Evolutionary conservation across 2,797 vertebrate genomes (phyloP), one percentile per base, ranked within the genome.

Genomic region (Protosalanx chinensis): DNA sequence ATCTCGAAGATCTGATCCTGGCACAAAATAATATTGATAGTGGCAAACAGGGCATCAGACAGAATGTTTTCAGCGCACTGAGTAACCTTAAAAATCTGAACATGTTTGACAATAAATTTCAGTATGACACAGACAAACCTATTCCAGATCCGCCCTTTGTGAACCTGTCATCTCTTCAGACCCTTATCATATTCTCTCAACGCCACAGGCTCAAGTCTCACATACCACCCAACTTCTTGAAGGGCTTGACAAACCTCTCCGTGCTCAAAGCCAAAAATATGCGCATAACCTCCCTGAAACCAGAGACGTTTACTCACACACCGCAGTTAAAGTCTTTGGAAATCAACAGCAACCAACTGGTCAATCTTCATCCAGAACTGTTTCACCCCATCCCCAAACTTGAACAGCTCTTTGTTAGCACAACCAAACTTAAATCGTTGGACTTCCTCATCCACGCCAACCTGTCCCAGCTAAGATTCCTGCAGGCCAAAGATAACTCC

Each of bases 221-320:
- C 0, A 32, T 93, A 6, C 91, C 91, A 0, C 4, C 3, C 0
- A 92, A 93, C 78, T 35, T 92, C 60, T 73, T 93, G 51, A 18
- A 88, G 64, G 92, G 91, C 20, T 72, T 93, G 66, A 62, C 49
- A 1, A 87, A 83, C 10, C 82, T 93, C 41, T 27, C 53, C 5
- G 15, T 1, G 2, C 76, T 93, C 6, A 71, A 27, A 4, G 56
- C 33, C 33, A 88, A 84, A 59, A 89, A 87, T 46, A 41, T 46
- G 5, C 81, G 61, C 5, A 63, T 91, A 23, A 0, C 37, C 0
- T 46, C 4, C 0, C 23, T 93, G 32, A 41, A 85, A 35, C 72
- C 68, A 1, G 66, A 82, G 33, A 86, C 56, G 0, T 92, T 93
- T 64, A 77, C 1, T 0, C 32, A 86, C 73, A 90, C 88, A 0